Evolutionary conservation across 2,888 invertebrate genomes (phyloP), one percentile per base, ranked within the genome.

Genomic region (Sisyra terminalis): DNA sequence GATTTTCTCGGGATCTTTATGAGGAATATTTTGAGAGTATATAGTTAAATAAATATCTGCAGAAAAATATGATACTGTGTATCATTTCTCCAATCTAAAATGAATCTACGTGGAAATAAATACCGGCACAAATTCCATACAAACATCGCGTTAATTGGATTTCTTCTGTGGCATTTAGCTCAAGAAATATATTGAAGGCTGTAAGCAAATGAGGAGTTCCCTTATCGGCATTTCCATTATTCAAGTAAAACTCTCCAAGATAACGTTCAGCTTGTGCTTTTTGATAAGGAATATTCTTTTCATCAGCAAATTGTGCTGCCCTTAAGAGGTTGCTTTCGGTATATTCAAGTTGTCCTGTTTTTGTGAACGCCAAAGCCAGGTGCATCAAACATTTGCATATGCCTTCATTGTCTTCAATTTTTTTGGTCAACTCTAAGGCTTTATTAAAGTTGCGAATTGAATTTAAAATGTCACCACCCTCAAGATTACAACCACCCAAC

Each of bases 41-140:
- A n/a, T n/a, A n/a, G n/a, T n/a, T n/a, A n/a, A n/a, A n/a, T n/a
- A n/a, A n/a, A n/a, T n/a, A n/a, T n/a, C n/a, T n/a, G 14, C 6
- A n/a, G 11, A 34, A 2, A 4, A 30, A 30, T 15, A 16, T 29
- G 10, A 11, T 30, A 15, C 11, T 7, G n/a, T 9, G 10, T 35
- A 14, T 14, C 3, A 13, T 14, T 82, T 50, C 83, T 84, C 46
- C 84, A 83, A 39, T 77, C 79, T 60, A 67, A 81, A 49, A 48
- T 8, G 10, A 11, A 11, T 3, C 35, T 38, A 17, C 29, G 31
- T 11, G 10, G 6, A 7, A 34, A 3, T 6, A 32, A 9, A 43
- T 48, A 57, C 57, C 59, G 13, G 51, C 50, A 3, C 60, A 55
- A 34, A 60, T 53, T 2, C 58, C 59, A 8, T 55, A 57, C 34